These are phyloP conservation scores for Odobenus rosmarus DNA, from an alignment of 2,113 vertebrate genomes.

Conservation along the genomic window DNA sequence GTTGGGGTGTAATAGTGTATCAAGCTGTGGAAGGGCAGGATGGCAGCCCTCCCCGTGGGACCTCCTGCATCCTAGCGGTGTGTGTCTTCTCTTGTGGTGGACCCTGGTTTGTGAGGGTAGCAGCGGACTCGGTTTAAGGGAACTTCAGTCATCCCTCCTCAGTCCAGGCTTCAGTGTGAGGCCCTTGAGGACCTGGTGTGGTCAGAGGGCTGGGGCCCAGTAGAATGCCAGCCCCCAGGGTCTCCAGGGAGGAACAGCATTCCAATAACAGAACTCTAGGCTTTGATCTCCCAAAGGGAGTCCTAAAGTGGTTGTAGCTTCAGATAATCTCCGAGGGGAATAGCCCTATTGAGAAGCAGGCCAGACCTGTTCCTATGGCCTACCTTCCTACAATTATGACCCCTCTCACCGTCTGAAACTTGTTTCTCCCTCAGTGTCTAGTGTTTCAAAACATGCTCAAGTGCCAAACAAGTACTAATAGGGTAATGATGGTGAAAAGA, in stretches of 20 bases:
- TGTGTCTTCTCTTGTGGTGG: accelerated
- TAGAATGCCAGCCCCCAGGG: not conserved
- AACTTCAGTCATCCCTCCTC: not conserved
- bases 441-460: not conserved
- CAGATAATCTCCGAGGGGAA: not conserved
- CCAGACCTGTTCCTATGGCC: no score
- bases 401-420: not conserved
- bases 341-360: not conserved
- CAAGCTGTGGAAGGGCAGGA: accelerated
- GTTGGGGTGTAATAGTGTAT: not conserved
- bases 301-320: not conserved
- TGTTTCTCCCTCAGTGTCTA: not conserved
- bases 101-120: accelerated
- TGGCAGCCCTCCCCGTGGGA: accelerated
- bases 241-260: not conserved
- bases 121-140: not conserved
- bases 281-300: accelerated
- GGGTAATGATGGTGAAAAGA: not conserved
- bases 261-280: not conserved
- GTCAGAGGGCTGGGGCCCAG: not conserved
- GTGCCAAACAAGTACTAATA: not conserved
- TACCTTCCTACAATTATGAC: not conserved
- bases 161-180: not conserved
- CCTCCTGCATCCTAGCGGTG: accelerated
- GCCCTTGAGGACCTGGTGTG: not conserved